Conservation (phyloP, 1,140 invertebrate species). For the Drosophila tani region DNA sequence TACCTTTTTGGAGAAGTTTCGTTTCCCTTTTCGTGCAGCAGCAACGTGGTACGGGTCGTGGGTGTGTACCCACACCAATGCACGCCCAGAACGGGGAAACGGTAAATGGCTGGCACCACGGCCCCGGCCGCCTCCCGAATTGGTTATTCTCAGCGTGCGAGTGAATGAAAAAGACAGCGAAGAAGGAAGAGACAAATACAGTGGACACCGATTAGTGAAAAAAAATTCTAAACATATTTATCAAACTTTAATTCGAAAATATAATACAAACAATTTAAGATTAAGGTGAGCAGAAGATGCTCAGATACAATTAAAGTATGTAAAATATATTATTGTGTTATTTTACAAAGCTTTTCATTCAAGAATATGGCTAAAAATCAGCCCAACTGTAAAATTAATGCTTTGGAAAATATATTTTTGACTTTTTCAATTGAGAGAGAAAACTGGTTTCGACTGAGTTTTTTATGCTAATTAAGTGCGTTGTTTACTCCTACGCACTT, state of each 20-base stretch:
- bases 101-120: slow-evolving; percentile 21
- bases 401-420: not conserved
- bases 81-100: slow-evolving; percentile 2
- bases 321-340: no score
- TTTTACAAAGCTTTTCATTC: no score
- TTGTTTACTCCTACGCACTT: slow-evolving; percentile 1
- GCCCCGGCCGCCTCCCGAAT: slow-evolving; percentile 11
- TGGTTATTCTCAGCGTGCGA: slow-evolving; percentile 28
- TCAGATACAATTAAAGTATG: not conserved
- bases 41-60: slow-evolving; percentile 30
- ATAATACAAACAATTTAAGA: not conserved
- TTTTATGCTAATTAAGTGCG: not conserved
- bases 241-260: no score
- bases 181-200: slow-evolving; percentile 11
- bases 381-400: not conserved
- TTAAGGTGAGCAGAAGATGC: not conserved
- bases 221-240: not conserved
- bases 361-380: no score
- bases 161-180: slow-evolving; percentile 25
- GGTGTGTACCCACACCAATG: slow-evolving; percentile 1
- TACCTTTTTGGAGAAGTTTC: slow-evolving; percentile 14
- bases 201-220: not conserved
- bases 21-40: slow-evolving; percentile 6
- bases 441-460: not conserved
- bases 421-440: not conserved